Base-by-base conservation (phyloP, 2,113 vertebrate genomes). In the Charina bottae region DNA sequence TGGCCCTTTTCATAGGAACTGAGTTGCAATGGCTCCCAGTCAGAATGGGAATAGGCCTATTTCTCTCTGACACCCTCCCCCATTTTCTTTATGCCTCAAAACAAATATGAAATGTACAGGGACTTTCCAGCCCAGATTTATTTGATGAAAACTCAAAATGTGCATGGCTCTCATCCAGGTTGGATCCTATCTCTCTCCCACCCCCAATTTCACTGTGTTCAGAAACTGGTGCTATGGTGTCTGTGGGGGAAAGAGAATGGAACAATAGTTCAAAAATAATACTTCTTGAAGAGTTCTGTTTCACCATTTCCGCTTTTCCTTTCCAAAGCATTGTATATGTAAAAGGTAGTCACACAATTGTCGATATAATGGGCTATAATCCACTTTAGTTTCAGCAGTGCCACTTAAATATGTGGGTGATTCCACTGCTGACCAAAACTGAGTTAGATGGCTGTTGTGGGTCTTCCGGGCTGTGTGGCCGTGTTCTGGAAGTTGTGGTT, bases 311-410 rank as follows among this genome's bases (percentile, higher is more conserved):
- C 17, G 85, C 28, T 5, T 12, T 59, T 13, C 60, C 10, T 19
- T 4, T 72, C 59, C 19, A 72, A 90, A 94, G 89, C 21, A 56
- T 0, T 1, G 9, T 72, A 72, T 72, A 7, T 33, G 4, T 88
- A 56, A 15, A 90, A 87, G 28, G 59, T 60, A 89, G 72, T 88
- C 55, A 21, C 0, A n/a, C 8, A 2, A 49, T 42, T 90, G 90
- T 91, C 89, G 4, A 24, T 11, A 92, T 91, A 90, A 89, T 92
- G 56, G 72, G 62, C 58, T 92, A 64, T 92, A 1, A 5, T 56
- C 59, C 54, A 89, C 2, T 54, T 2, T 2, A 62, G 2, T 54
- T n/a, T 24, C 1, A 86, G 10, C 78, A 56, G 86, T 19, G 0
- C 83, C 92, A 0, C 4, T 94, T 60, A 49, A 33, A 54, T 94